Evolutionary conservation across 2,113 vertebrate species (phyloP), one percentile per base, ranked within the genome.

Genomic region (Calidris pygmaea): DNA sequence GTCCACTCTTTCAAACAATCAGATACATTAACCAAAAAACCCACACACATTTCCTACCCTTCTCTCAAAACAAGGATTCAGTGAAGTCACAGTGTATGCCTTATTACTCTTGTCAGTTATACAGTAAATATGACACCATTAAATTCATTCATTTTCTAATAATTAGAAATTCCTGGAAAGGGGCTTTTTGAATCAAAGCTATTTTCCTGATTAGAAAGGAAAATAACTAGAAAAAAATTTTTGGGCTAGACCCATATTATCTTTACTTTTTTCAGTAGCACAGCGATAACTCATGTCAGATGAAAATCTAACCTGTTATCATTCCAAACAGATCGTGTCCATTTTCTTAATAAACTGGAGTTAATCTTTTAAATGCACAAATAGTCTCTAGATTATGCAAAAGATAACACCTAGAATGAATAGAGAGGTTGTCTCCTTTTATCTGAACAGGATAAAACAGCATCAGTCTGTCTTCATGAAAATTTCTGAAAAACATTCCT

Each of bases 71-170:
- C 47, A 78, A 76, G 12, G 24, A 87, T 47, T 56, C 74, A 62
- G 41, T 76, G 48, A 77, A 37, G 20, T 65, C 53, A 93, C 67
- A 95, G 67, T 34, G 23, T 24, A 17, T 68, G n/a, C 32, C 70
- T 81, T 93, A 74, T 78, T 87, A 50, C 75, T 93, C 88, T 82
- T 90, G 60, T 30, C 58, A 96, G 30, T 45, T 41, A 18, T 27
- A 74, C 7, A 47, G 32, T 52, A 97, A 95, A 85, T 80, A 41
- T 41, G 70, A 95, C 74, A 83, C 60, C 67, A 95, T 89, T 89
- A 92, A 90, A 81, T 74, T 94, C 35, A 82, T 89, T 83, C 14
- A 88, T 83, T 94, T 96, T 94, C 77, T 92, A 89, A 81, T 93
- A 83, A 83, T 89, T 71, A 96, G n/a, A 65, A 85, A 78, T 89